Evolutionary conservation across 53 echinoderm and acorn worm species (phyloP).

Genomic region (Stichopus horrens): DNA sequence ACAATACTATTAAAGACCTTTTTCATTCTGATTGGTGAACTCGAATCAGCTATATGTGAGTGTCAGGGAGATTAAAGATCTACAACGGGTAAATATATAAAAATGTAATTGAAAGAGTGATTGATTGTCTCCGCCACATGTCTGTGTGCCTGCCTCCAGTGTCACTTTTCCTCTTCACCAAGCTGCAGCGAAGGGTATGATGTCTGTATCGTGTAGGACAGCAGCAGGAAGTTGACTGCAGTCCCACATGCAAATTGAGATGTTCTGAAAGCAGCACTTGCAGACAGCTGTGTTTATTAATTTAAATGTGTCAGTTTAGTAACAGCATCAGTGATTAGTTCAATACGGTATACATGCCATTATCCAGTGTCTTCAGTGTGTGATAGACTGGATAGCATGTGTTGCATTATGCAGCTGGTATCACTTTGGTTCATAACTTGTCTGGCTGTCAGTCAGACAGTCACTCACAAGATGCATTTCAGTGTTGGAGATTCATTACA

Average conservation of each 20-base stretch:
- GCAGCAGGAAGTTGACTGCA: conserved; percentile 9
- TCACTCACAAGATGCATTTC: not conserved
- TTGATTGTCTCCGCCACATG: not conserved
- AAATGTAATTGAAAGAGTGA: not conserved
- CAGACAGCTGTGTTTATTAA: conserved; percentile 42
- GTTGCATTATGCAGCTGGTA: conserved; percentile 15
- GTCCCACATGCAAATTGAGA: conserved; percentile 16
- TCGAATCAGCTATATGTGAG: not conserved
- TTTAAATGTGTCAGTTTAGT: not conserved
- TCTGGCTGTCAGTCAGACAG: conserved; percentile 10
- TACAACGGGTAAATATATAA: not conserved
- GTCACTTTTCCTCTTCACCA: not conserved
- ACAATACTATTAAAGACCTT: not conserved
- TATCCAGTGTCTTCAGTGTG: not conserved
- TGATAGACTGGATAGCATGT: not conserved
- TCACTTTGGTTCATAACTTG: not conserved
- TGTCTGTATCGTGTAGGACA: not conserved
- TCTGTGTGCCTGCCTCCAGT: not conserved
- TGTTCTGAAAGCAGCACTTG: not conserved
- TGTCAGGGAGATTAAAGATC: not conserved
- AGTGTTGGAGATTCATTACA: too few relatives aligned
- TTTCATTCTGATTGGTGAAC: not conserved
- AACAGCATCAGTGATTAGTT: not conserved
- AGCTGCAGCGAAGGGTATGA: not conserved
- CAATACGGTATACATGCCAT: not conserved